A percentile compares a stretch with the other conserved stretches of the same genome.
These are phyloP conservation scores for Neoitamus cyanurus DNA, from an alignment of 2,888 invertebrate species.

Conservation along the genomic window DNA sequence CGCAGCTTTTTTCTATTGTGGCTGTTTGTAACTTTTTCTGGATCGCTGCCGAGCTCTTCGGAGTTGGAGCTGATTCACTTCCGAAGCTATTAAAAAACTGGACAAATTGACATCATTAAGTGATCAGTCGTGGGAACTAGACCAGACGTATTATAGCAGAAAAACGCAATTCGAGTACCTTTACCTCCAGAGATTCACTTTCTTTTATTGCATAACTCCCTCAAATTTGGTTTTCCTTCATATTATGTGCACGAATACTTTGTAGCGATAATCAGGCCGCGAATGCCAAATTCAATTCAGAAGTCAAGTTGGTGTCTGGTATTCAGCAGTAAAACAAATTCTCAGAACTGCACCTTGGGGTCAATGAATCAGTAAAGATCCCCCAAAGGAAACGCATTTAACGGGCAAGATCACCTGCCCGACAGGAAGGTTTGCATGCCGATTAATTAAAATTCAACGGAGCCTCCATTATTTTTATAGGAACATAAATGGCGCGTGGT, in stretches of 20 bases:
- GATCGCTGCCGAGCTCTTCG: not conserved
- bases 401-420: not conserved
- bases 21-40: not conserved
- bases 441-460: constrained; percentile 3
- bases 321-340: not conserved
- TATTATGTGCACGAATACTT: not conserved
- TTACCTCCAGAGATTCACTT: not conserved
- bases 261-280: not conserved
- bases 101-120: constrained; percentile 11
- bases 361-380: constrained; percentile 10
- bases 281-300: not conserved
- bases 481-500: constrained; percentile 36
- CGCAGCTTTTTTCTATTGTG: not conserved
- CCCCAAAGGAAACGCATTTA: not conserved
- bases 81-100: not conserved
- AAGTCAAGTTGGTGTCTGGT: not conserved
- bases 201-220: not conserved
- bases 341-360: not conserved
- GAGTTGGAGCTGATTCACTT: not conserved
- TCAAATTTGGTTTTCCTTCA: not conserved
- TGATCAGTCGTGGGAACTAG: constrained; percentile 4
- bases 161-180: not conserved
- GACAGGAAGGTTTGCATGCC: not conserved
- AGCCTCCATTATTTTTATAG: constrained; percentile 15
- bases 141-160: not conserved